These are phyloP conservation scores for Tetraneura akinire DNA, from an alignment of 1,140 invertebrate genomes.

Conservation along the genomic window DNA sequence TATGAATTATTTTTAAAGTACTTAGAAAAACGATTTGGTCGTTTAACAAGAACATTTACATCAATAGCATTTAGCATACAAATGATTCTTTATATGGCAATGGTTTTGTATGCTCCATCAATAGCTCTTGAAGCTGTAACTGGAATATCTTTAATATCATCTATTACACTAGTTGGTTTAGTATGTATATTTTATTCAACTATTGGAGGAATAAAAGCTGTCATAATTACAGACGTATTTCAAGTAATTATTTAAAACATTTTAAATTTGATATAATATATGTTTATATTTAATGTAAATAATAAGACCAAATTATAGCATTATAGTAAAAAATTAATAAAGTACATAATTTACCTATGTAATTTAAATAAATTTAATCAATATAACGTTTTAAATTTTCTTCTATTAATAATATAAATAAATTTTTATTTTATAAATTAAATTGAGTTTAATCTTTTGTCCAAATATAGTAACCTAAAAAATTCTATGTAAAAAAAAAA, in stretches of 20 bases:
- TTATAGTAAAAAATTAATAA: too few species aligned
- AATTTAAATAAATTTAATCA: too few species aligned
- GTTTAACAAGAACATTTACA: constrained; percentile 63
- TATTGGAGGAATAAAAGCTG: constrained; percentile 86
- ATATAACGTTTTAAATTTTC: too few species aligned
- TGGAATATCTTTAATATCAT: constrained; percentile 71
- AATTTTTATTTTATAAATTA: too few species aligned
- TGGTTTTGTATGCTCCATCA: constrained; percentile 91
- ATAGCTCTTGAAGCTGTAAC: constrained; percentile 87
- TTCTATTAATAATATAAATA: too few species aligned
- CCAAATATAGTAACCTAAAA: too few species aligned
- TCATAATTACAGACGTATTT: constrained; percentile 83
- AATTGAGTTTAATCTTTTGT: too few species aligned
- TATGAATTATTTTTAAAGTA: constrained; percentile 64
- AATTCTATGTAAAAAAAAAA: too few species aligned
- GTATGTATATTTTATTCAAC: constrained; percentile 86
- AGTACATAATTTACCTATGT: too few species aligned
- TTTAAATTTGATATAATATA: too few species aligned
- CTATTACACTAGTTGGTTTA: constrained; percentile 78
- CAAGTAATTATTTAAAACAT: constrained; percentile 64
- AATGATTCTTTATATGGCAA: constrained; percentile 90
- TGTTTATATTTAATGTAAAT: too few species aligned
- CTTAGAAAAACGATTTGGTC: constrained; percentile 79
- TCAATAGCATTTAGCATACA: constrained; percentile 80
- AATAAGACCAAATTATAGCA: too few species aligned